Evolutionary conservation across 2,113 vertebrate genomes (phyloP).

Genomic region (Paradoxurus hermaphroditus): DNA sequence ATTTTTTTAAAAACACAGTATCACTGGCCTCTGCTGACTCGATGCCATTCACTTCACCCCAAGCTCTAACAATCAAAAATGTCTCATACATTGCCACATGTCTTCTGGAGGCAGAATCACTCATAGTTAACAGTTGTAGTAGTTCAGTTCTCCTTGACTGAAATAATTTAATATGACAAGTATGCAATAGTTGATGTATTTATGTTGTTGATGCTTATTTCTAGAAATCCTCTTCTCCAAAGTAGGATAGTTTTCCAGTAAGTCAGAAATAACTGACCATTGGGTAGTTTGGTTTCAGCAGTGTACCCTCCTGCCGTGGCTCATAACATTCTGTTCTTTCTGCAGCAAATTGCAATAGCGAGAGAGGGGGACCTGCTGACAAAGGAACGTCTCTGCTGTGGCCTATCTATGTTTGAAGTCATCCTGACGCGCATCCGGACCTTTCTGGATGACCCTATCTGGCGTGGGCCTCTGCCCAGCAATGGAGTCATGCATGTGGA

Average conservation of each 20-base stretch:
- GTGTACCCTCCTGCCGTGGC: not conserved
- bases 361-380: constrained; percentile 92
- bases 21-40: not conserved
- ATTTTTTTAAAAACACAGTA: not conserved
- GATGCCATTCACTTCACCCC: not conserved
- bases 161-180: not conserved
- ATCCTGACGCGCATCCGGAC: constrained; percentile 88
- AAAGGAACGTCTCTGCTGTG: constrained; percentile 92
- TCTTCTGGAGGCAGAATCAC: not conserved
- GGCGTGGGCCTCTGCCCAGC: constrained; percentile 91
- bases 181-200: not conserved
- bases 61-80: not conserved
- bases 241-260: not conserved
- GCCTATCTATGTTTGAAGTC: constrained; percentile 93
- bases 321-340: not conserved
- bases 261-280: not conserved
- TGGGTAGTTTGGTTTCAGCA: not conserved
- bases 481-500: constrained; percentile 94
- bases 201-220: not conserved
- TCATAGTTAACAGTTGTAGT: not conserved
- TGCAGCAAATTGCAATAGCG: constrained; percentile 92
- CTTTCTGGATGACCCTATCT: constrained; percentile 91
- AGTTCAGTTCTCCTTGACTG: not conserved
- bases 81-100: not conserved
- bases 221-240: not conserved